phyloP scores from a whole-genome alignment of 2,888 invertebrate genomes.

The Hemicrepidius hirtus region DNA sequence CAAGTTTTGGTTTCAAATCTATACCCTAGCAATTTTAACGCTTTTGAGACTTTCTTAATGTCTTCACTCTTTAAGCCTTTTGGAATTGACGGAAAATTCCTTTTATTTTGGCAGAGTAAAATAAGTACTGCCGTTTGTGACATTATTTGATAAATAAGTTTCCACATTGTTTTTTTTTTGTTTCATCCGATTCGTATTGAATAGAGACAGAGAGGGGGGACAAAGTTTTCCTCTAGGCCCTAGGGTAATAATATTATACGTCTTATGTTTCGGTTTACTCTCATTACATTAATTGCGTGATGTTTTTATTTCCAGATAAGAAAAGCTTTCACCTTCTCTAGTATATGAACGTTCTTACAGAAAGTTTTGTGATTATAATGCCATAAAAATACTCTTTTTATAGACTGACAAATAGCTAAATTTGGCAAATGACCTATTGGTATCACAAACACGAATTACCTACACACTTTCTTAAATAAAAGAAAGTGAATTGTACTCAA shows the following conservation, averaged over 20 bases:
- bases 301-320: not conserved
- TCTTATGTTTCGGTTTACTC: not conserved
- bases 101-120: too few relatives aligned
- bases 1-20: too few relatives aligned
- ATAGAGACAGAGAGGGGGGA: too few relatives aligned
- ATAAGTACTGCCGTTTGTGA: too few relatives aligned
- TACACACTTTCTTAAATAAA: conserved; percentile 23
- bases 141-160: too few relatives aligned
- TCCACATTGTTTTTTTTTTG: too few relatives aligned
- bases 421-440: conserved; percentile 7
- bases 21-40: too few relatives aligned
- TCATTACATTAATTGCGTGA: not conserved
- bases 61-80: too few relatives aligned
- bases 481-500: conserved; percentile 18
- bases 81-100: too few relatives aligned
- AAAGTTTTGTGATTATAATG: not conserved
- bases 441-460: not conserved
- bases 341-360: not conserved
- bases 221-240: too few relatives aligned
- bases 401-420: not conserved
- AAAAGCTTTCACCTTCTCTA: conserved; percentile 4
- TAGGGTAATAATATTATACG: not conserved
- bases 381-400: conserved; percentile 5
- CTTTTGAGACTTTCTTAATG: too few relatives aligned
- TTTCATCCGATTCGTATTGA: too few relatives aligned